phyloP scores from a whole-genome alignment of 2,113 vertebrate genomes.

The Phasianus colchicus region DNA sequence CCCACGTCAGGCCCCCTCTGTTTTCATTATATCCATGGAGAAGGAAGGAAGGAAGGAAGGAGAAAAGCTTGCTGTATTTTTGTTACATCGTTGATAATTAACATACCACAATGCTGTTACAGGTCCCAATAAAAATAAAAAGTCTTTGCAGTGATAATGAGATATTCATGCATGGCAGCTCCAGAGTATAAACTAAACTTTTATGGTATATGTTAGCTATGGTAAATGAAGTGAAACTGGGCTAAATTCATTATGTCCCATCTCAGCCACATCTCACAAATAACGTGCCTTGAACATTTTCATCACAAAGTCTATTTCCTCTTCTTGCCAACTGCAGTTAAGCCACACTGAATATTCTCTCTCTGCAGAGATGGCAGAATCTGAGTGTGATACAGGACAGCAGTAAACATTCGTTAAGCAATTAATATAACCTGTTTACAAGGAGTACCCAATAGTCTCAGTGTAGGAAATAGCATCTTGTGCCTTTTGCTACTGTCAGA shows the following conservation, averaged over 20 bases:
- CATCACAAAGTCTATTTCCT: slow-evolving; percentile 52
- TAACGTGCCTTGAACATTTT: neutral
- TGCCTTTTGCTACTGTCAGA: neutral
- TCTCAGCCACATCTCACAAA: slow-evolving; percentile 41
- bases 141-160: slow-evolving; percentile 41
- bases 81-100: neutral
- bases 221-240: slow-evolving; percentile 53
- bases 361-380: neutral
- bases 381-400: neutral
- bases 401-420: neutral
- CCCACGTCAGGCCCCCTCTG: neutral
- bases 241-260: slow-evolving; percentile 4
- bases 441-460: neutral
- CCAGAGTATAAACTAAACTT: slow-evolving; percentile 25
- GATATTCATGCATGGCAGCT: slow-evolving; percentile 48
- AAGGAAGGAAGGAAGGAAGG: neutral
- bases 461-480: fast-evolving
- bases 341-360: neutral
- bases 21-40: neutral
- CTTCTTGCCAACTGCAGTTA: neutral
- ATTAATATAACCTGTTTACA: neutral
- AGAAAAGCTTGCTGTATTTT: neutral
- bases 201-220: slow-evolving; percentile 33
- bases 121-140: slow-evolving; percentile 12
- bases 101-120: neutral